phyloP scores from a whole-genome alignment of 2,113 vertebrate genomes.

The Ursus arctos region DNA sequence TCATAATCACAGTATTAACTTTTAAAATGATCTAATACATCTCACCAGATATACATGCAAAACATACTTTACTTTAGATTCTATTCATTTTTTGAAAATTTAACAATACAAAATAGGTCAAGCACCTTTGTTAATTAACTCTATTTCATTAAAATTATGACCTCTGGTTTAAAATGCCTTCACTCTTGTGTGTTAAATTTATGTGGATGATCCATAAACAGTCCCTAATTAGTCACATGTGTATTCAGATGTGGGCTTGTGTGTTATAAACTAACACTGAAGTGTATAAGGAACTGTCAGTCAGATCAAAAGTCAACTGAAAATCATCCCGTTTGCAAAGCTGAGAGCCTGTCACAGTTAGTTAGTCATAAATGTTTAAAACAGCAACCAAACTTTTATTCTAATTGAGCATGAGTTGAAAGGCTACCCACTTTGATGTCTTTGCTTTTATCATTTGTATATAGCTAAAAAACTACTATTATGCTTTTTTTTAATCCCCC shows the following conservation, averaged over 20 bases:
- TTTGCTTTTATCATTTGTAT: conserved; percentile 92
- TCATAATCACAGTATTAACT: not conserved
- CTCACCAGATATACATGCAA: not conserved
- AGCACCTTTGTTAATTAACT: conserved; percentile 86
- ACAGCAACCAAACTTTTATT: conserved; percentile 91
- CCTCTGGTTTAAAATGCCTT: conserved; percentile 75
- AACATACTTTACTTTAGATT: not conserved
- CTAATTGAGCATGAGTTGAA: conserved; percentile 93
- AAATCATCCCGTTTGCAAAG: conserved; percentile 90
- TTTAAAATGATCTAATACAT: conserved; percentile 10
- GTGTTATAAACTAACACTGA: conserved; percentile 89
- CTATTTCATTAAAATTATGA: conserved; percentile 81
- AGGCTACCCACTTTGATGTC: conserved; percentile 91
- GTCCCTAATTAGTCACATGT: conserved; percentile 91
- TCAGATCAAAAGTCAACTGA: conserved; percentile 92
- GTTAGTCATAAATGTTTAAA: conserved; percentile 93
- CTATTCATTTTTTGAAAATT: not conserved
- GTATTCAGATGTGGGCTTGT: conserved; percentile 85
- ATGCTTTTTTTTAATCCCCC: conserved; percentile 31
- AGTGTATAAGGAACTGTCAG: conserved; percentile 93
- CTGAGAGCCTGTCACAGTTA: conserved; percentile 89
- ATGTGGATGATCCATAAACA: conserved; percentile 88
- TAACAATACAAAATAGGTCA: not conserved
- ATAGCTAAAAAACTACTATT: conserved; percentile 88
- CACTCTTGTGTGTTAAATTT: conserved; percentile 83